phyloP scores from a whole-genome alignment of 2,888 invertebrate genomes.

The Drosophila tanythrix region DNA sequence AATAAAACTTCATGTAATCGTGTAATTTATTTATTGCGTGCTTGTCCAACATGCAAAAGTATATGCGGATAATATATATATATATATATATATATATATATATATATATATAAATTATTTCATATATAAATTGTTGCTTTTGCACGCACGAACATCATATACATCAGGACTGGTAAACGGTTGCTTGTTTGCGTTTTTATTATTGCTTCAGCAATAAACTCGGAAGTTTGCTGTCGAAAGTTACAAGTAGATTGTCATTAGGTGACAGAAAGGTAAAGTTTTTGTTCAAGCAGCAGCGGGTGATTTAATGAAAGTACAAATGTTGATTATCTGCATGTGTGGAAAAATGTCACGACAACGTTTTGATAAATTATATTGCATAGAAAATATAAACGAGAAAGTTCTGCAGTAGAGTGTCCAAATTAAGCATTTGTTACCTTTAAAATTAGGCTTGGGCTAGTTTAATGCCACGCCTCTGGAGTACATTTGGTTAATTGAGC shows the following conservation, averaged over 20 bases:
- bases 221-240: slow-evolving; percentile 43
- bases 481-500: neutral
- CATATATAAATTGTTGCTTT: slow-evolving; percentile 10
- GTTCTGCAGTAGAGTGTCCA: neutral
- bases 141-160: slow-evolving; percentile 2
- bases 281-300: slow-evolving; percentile 1
- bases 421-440: neutral
- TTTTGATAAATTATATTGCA: slow-evolving; percentile 13
- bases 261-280: slow-evolving; percentile 19
- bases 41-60: slow-evolving; percentile 42
- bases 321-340: slow-evolving; percentile 21
- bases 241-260: slow-evolving; percentile 57
- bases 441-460: neutral
- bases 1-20: slow-evolving; percentile 60
- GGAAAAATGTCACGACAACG: slow-evolving; percentile 7
- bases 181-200: neutral
- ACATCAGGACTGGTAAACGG: neutral
- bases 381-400: neutral
- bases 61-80: too few relatives aligned
- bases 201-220: neutral
- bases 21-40: slow-evolving; percentile 81
- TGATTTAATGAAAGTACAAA: slow-evolving; percentile 20
- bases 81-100: neutral
- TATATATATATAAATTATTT: neutral
- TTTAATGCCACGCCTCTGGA: neutral